A percentile compares a stretch with the other conserved stretches of the same genome.
These are phyloP conservation scores for Panzeria rudis DNA, from an alignment of 2,888 invertebrate genomes.

Conservation along the genomic window DNA sequence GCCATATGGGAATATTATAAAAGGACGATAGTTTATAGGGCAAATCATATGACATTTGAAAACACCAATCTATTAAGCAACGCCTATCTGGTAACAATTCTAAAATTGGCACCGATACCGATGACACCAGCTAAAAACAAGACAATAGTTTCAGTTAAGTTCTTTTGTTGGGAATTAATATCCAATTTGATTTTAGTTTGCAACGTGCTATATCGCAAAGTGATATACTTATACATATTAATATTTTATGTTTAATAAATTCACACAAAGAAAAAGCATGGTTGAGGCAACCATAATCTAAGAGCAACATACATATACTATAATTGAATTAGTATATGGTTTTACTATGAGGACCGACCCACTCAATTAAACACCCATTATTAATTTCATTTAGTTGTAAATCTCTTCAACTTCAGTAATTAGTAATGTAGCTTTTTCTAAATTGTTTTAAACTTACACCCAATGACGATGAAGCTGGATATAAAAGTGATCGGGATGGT, in stretches of 20 bases:
- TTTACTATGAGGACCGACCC: too few relatives aligned
- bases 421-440: too few relatives aligned
- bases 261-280: too few relatives aligned
- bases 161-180: too few relatives aligned
- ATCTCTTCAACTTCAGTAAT: background rate
- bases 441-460: slow-evolving; percentile 73
- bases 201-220: background rate
- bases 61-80: slow-evolving; percentile 82
- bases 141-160: background rate
- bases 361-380: background rate
- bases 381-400: background rate
- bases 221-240: too few relatives aligned
- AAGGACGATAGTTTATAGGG: slow-evolving; percentile 78
- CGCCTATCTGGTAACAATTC: slow-evolving; percentile 80
- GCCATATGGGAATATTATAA: slow-evolving; percentile 82
- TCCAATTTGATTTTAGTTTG: background rate
- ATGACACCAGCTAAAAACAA: slow-evolving; percentile 77
- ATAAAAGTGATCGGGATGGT: slow-evolving; percentile 70
- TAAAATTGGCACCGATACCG: slow-evolving; percentile 80
- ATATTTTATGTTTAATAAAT: too few relatives aligned
- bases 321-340: too few relatives aligned
- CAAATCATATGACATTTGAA: slow-evolving; percentile 81
- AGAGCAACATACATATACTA: too few relatives aligned
- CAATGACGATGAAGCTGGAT: slow-evolving; percentile 75
- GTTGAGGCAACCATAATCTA: too few relatives aligned